These are phyloP conservation scores for Dasysyrphus tricinctus DNA, from an alignment of 2,888 invertebrate species.

Conservation along the genomic window DNA sequence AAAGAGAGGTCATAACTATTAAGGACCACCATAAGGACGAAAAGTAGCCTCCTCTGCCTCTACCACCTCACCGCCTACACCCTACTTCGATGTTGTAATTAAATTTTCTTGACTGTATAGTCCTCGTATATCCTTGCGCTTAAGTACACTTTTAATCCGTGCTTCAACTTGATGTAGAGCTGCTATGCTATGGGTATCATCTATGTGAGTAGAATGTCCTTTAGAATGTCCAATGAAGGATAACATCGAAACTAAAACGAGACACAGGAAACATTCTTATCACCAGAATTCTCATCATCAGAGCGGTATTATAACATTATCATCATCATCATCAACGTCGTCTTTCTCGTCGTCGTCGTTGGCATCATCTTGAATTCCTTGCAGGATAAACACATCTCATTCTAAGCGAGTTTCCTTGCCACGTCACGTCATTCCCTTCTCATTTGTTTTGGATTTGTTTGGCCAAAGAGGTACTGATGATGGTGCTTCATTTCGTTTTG, in stretches of 20 bases:
- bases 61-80: neutral
- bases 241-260: constrained; percentile 20
- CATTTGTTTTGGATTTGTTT: constrained; percentile 26
- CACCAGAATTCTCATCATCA: constrained; percentile 70
- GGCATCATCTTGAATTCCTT: constrained; percentile 55
- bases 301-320: constrained; percentile 55
- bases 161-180: constrained; percentile 46
- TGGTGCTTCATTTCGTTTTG: constrained; percentile 31
- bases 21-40: constrained; percentile 22
- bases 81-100: constrained; percentile 67
- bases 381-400: constrained; percentile 73
- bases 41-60: constrained; percentile 2
- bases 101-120: constrained; percentile 66
- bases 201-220: constrained; percentile 43
- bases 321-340: constrained; percentile 56
- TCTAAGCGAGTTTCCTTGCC: constrained; percentile 48
- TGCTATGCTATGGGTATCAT: neutral
- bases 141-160: constrained; percentile 74
- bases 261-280: constrained; percentile 56
- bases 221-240: constrained; percentile 52
- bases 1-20: constrained; percentile 70
- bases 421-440: constrained; percentile 50
- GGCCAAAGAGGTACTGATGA: neutral
- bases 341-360: constrained; percentile 6
- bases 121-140: constrained; percentile 61